Base-by-base conservation (phyloP, 2,113 vertebrate genomes). In the Pitta sordida region DNA sequence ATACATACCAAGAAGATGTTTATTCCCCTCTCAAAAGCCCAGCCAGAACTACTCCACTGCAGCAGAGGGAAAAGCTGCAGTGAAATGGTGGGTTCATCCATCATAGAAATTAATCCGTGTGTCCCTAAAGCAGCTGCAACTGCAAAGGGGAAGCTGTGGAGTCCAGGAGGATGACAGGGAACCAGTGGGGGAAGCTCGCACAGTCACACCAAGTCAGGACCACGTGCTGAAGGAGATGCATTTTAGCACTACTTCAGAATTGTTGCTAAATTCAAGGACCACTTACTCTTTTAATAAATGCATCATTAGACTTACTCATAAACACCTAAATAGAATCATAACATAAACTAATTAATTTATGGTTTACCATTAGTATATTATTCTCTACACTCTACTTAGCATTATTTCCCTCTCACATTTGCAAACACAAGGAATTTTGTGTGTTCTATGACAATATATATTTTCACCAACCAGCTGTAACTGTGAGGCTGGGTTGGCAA, bases 301-400 rank as follows among this genome's bases (percentile, higher is more conserved):
- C 14, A 92, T 2, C 1, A 0, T 44, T 70, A 48, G 9, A 70
- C 21, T 83, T 62, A 83, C 37, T 70, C 60, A 88, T 15, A 27
- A 49, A 64, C 11, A 75, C 63, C 22, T 30, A 48, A 65, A 83
- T 2, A 77, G 46, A 86, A 51, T 26, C 23, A 77, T 2, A 63
- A 46, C 81, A 78, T 18, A 63, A 74, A 55, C 13, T 1, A 43
- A 69, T 37, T 67, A 0, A 75, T 53, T 73, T 13, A 46, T 32
- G 20, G 43, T 37, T 80, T 83, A 56, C 30, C 51, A 74, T 26
- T 52, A 67, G 5, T 13, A 4, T 49, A 34, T 62, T 63, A 67
- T 55, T 51, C 52, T 58, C 30, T 14, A 36, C 6, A 15, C 23
- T 36, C 24, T 19, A 46, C 0, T 0, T 3, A 75, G 30, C 15